Evolutionary conservation across 2,797 vertebrate species (phyloP).

Genomic region (Schizothorax lantsangensis): DNA sequence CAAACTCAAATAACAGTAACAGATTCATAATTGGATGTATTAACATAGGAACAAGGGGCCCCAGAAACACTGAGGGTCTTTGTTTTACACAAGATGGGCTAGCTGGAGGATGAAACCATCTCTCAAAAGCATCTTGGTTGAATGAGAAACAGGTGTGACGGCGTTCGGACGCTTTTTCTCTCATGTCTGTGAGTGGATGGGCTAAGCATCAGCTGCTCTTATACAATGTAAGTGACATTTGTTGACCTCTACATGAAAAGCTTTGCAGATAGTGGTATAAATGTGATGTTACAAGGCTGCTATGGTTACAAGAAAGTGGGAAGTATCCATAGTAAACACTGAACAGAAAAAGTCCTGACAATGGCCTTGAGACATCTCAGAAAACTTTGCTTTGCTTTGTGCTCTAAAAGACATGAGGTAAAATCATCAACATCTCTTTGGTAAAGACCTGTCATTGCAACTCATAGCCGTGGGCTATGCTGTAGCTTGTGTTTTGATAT

Average conservation of each 20-base stretch:
- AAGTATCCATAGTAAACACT: slow-evolving; percentile 12
- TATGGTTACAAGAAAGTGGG: background rate
- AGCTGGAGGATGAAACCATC: slow-evolving; percentile 48
- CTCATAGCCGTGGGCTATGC: background rate
- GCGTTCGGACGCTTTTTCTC: slow-evolving; percentile 60
- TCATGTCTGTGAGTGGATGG: slow-evolving; percentile 56
- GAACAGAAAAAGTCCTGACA: background rate
- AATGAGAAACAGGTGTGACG: slow-evolving; percentile 73
- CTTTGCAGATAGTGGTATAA: background rate
- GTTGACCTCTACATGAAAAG: background rate
- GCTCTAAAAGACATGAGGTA: slow-evolving; percentile 2
- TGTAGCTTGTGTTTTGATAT: slow-evolving; percentile 13
- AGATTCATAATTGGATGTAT: slow-evolving; percentile 43
- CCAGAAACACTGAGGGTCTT: slow-evolving; percentile 56
- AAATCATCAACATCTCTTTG: slow-evolving; percentile 15
- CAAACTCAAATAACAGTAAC: slow-evolving; percentile 41
- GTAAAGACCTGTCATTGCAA: slow-evolving; percentile 1
- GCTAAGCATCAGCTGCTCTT: background rate
- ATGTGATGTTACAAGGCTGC: background rate
- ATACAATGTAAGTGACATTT: background rate
- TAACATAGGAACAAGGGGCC: slow-evolving; percentile 25
- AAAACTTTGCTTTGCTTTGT: background rate
- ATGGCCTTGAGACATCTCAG: background rate
- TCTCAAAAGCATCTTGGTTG: slow-evolving; percentile 58
- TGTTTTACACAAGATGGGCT: slow-evolving; percentile 56